A percentile compares a stretch with the other conserved stretches of the same genome.
Conservation (phyloP, 2,797 vertebrate genomes). For the Micropoecilia bifurca region DNA sequence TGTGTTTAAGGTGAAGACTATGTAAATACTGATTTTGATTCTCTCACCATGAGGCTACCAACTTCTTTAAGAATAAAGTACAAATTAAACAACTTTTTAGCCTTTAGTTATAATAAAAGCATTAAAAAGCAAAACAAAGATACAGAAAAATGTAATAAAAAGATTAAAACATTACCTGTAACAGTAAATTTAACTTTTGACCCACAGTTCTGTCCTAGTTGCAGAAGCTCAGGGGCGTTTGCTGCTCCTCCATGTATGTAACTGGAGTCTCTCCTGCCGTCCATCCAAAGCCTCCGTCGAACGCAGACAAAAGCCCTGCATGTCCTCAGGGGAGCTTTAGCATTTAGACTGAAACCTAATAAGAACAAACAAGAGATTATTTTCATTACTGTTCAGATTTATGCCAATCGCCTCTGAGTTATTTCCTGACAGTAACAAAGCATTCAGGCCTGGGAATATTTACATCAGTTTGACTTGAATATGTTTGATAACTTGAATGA, state of each 20-base stretch:
- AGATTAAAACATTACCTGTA: background rate
- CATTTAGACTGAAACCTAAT: constrained; percentile 65
- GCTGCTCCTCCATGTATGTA: constrained; percentile 38
- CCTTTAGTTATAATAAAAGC: background rate
- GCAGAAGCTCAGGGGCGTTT: constrained; percentile 23
- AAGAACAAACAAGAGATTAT: constrained; percentile 36
- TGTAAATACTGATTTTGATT: background rate
- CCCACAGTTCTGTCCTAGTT: background rate
- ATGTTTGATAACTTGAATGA: background rate
- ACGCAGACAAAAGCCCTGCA: constrained; percentile 57
- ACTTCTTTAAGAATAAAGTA: background rate
- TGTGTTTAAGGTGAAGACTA: background rate
- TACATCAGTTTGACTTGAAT: background rate
- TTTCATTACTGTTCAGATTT: constrained; percentile 41
- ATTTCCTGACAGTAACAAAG: background rate
- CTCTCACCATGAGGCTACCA: background rate
- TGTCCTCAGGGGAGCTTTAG: constrained; percentile 41
- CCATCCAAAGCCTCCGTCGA: constrained; percentile 12
- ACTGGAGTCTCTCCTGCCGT: constrained; percentile 36
- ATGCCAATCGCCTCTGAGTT: background rate
- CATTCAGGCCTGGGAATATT: background rate
- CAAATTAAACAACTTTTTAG: background rate
- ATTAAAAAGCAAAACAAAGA: background rate
- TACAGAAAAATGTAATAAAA: background rate
- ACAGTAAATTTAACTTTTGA: background rate